Base-by-base conservation (phyloP, 2,797 vertebrate species). In the Melanotaenia nigrans region DNA sequence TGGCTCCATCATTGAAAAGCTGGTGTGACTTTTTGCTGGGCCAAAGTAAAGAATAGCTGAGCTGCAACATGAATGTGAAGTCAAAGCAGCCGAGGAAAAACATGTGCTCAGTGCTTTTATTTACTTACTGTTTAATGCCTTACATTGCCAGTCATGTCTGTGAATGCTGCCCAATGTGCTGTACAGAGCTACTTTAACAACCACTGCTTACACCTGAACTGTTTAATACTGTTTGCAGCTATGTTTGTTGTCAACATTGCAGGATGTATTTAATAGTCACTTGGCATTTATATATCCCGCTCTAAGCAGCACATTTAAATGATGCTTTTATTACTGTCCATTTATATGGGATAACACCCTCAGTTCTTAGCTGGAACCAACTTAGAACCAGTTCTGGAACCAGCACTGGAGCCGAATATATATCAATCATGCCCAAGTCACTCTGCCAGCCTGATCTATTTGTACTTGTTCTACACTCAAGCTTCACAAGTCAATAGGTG, bases 401-500 rank as follows among this genome's bases (percentile, higher is more conserved):
- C 45, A 45, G 42, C 5, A 1, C 5, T 20, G 1, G 7, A 20
- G 20, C 42, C 1, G 16, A 5, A 1, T 45, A 20, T 18, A 35
- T 24, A 81, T 75, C 58, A 22, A 51, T 53, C 30, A 58, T 10
- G 13, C 54, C 35, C 45, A 66, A 33, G 25, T 72, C 38, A 61
- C 69, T 79, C 76, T 16, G 55, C 53, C 30, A 16, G 9, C 33
- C 55, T 47, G n/a, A 59, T 75, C 12, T 18, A 65, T 24, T 16
- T 18, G 64, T 53, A 67, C 25, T 24, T 74, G 61, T 62, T 77
- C 66, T 78, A 70, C 55, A 66, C 71, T 68, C 42, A 9, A 38
- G 22, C 73, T 77, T 77, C 47, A 63, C 18, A 79, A 82, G 90
- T 89, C 80, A 77, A 90, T 86, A 80, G 28, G 66, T 63, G 36